These are phyloP conservation scores for Melanogrammus aeglefinus DNA, from an alignment of 2,797 vertebrate species.

Conservation along the genomic window DNA sequence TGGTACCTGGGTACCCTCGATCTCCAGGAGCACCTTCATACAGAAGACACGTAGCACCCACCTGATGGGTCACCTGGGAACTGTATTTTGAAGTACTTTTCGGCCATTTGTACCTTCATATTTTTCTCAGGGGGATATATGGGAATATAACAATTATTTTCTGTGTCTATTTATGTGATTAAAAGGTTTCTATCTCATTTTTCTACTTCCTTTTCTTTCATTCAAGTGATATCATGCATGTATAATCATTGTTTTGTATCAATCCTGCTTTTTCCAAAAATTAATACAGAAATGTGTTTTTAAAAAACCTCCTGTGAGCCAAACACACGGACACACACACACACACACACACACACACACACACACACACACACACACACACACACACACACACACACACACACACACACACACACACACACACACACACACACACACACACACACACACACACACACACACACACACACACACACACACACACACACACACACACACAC, in stretches of 20 bases:
- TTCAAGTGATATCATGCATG: neutral
- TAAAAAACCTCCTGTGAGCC: neutral
- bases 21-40: constrained; percentile 47
- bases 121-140: neutral
- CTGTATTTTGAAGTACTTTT: neutral
- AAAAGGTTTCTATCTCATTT: neutral
- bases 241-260: too few relatives aligned
- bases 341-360: constrained; percentile 1
- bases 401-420: neutral
- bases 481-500: neutral
- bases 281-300: neutral
- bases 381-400: neutral
- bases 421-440: neutral
- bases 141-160: neutral
- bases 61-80: neutral
- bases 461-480: neutral
- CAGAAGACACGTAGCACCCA: neutral
- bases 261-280: too few relatives aligned
- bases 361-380: neutral
- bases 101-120: neutral
- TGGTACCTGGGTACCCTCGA: constrained; percentile 34
- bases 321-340: neutral
- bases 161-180: neutral
- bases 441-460: neutral
- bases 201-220: neutral